A percentile compares a stretch with the other conserved stretches of the same genome.
These are phyloP conservation scores for Vidua macroura DNA, from an alignment of 2,113 vertebrate genomes.

Conservation along the genomic window DNA sequence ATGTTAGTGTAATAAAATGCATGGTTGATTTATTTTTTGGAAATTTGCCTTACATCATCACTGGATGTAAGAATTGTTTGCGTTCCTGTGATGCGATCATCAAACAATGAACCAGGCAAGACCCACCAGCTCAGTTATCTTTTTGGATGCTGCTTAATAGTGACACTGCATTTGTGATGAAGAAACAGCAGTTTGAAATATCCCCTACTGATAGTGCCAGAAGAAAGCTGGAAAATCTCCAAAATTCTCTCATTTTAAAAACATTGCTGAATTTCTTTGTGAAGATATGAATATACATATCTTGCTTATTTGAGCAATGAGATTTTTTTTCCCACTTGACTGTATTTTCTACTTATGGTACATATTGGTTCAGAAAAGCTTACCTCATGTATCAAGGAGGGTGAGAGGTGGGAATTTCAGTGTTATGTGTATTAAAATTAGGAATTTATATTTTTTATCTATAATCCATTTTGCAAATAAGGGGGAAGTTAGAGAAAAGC, in stretches of 20 bases:
- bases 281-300: constrained; percentile 35
- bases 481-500: neutral
- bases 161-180: constrained; percentile 21
- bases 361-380: neutral
- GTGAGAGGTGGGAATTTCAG: neutral
- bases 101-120: neutral
- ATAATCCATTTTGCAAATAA: neutral
- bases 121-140: neutral
- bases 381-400: neutral
- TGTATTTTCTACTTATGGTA: constrained; percentile 20
- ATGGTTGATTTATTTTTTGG: neutral
- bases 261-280: constrained; percentile 33
- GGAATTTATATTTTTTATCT: neutral
- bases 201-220: neutral
- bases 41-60: neutral
- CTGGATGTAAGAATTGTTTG: neutral
- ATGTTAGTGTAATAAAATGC: neutral
- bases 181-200: constrained; percentile 28
- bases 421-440: neutral
- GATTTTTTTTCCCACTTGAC: constrained; percentile 35
- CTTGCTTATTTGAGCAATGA: neutral
- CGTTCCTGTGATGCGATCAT: neutral
- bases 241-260: constrained; percentile 34
- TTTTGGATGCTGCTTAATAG: neutral
- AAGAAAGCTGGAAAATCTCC: constrained; percentile 43